Evolutionary conservation across 2,113 vertebrate genomes (phyloP).

Genomic region (Oncorhynchus masou): DNA sequence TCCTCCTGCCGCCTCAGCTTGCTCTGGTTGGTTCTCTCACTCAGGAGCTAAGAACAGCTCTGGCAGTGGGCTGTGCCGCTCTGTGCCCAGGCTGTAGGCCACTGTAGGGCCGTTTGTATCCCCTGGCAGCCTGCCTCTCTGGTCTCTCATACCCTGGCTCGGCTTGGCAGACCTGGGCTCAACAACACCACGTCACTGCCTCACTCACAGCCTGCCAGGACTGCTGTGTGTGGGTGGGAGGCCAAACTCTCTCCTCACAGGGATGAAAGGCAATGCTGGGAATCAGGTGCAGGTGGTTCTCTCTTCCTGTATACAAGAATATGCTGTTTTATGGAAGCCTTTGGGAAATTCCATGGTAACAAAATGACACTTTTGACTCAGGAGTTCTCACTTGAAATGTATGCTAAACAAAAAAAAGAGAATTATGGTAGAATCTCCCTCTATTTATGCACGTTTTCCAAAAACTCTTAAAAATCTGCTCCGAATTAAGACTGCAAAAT

Average conservation of each 20-base stretch:
- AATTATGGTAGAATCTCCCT: no score
- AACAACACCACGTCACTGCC: not conserved
- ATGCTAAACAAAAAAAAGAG: no score
- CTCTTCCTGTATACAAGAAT: no score
- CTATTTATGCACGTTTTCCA: no score
- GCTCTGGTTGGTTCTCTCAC: not conserved
- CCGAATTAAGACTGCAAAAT: no score
- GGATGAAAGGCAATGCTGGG: no score
- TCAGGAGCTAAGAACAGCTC: not conserved
- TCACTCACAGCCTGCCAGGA: not conserved
- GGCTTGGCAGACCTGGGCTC: not conserved
- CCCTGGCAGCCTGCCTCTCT: not conserved
- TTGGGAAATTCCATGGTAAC: no score
- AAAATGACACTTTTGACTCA: no score
- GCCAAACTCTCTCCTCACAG: not conserved
- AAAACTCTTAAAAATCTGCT: no score
- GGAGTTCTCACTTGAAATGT: no score
- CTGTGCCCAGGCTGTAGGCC: not conserved
- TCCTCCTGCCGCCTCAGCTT: not conserved
- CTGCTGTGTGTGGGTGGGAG: not conserved
- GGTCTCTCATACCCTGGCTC: not conserved
- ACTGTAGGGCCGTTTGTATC: not conserved
- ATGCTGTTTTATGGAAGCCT: no score
- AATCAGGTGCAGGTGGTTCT: no score
- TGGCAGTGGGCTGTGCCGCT: not conserved